These are phyloP conservation scores for Pogonomyrmex californicus DNA, from an alignment of 1,140 invertebrate species.

Conservation along the genomic window DNA sequence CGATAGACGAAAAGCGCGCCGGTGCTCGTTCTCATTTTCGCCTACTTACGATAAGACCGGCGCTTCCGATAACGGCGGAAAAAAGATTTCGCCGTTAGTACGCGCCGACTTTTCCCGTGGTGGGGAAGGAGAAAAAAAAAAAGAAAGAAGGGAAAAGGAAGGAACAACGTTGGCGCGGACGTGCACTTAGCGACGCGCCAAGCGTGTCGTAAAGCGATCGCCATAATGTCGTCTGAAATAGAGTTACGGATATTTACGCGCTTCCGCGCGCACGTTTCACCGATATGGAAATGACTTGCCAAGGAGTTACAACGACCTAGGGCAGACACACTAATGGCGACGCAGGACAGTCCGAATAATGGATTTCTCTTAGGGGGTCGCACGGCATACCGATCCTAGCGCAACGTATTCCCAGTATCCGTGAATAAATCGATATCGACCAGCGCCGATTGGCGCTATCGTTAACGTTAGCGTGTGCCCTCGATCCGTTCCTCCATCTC, in stretches of 20 bases:
- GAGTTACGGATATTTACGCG: constrained; percentile 62
- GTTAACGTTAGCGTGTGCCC: constrained; percentile 22
- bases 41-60: constrained; percentile 45
- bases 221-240: constrained; percentile 58
- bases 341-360: constrained; percentile 62
- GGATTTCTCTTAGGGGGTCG: constrained; percentile 43
- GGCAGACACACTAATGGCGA: constrained; percentile 47
- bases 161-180: constrained; percentile 50
- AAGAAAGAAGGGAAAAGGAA: not conserved
- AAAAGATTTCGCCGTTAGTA: constrained; percentile 50
- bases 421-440: constrained; percentile 63
- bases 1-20: constrained; percentile 31
- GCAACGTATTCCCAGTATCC: not conserved
- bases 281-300: constrained; percentile 62
- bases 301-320: constrained; percentile 54
- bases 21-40: constrained; percentile 32
- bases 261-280: constrained; percentile 59
- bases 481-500: constrained; percentile 27
- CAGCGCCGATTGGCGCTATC: not conserved
- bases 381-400: constrained; percentile 28
- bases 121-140: not conserved
- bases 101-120: constrained; percentile 4
- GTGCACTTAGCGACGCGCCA: constrained; percentile 46
- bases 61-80: constrained; percentile 45
- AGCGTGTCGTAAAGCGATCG: constrained; percentile 63